A percentile compares a stretch with the other conserved stretches of the same genome.
Evolutionary conservation across 2,797 vertebrate genomes (phyloP).

Genomic region (Periophthalmus magnuspinnatus): DNA sequence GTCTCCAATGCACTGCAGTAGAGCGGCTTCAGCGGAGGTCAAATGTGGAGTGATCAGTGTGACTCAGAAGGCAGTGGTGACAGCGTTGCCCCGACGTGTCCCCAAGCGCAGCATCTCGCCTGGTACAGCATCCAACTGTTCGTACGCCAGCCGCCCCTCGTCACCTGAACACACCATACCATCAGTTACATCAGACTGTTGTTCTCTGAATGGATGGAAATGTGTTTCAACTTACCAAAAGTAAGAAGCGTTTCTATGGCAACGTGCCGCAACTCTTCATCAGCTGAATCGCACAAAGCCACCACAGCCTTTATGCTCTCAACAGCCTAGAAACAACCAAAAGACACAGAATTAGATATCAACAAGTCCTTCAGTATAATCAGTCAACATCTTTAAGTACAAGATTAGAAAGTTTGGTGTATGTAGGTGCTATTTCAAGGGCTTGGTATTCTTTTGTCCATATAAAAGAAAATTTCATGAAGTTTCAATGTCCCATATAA

Average conservation of each 20-base stretch:
- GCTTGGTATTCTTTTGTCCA: too few relatives aligned
- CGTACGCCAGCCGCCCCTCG: slow-evolving; percentile 91
- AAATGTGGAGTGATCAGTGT: slow-evolving; percentile 16
- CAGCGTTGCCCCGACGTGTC: slow-evolving; percentile 79
- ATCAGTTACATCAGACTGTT: background rate
- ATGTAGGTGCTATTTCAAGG: too few relatives aligned
- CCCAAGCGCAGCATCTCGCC: slow-evolving; percentile 83
- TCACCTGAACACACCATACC: slow-evolving; percentile 79
- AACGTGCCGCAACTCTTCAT: slow-evolving; percentile 89
- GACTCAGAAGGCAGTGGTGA: slow-evolving; percentile 90
- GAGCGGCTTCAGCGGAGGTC: slow-evolving; percentile 15
- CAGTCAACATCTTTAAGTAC: too few relatives aligned
- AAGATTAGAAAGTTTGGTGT: too few relatives aligned
- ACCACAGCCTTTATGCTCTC: slow-evolving; percentile 91
- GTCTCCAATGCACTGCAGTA: slow-evolving; percentile 26
- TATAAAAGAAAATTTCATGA: too few relatives aligned
- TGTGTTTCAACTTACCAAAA: slow-evolving; percentile 82
- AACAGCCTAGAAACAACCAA: slow-evolving; percentile 77
- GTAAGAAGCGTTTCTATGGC: slow-evolving; percentile 92
- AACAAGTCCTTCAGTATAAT: too few relatives aligned
- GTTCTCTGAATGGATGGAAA: background rate
- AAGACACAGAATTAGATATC: background rate
- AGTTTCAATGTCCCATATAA: too few relatives aligned
- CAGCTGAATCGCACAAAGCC: slow-evolving; percentile 87
- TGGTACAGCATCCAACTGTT: slow-evolving; percentile 89